Evolutionary conservation across 2,888 invertebrate genomes (phyloP).

Genomic region (Achlya flavicornis): DNA sequence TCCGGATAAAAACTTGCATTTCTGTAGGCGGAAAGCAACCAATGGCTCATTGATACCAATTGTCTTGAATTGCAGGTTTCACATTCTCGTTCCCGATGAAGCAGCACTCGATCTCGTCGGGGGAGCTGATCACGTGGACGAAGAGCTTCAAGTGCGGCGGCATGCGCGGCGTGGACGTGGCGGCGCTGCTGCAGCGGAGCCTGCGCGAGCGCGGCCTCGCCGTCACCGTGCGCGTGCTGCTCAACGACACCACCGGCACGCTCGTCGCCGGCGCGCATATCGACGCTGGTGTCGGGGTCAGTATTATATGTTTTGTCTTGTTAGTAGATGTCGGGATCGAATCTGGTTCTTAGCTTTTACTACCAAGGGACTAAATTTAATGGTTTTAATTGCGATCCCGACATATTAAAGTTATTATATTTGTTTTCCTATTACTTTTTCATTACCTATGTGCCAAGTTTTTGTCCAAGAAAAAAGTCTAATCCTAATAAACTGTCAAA

Average conservation of each 20-base stretch:
- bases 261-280: constrained; percentile 88
- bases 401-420: too few species aligned
- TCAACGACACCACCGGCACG: constrained; percentile 91
- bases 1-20: too few species aligned
- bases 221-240: constrained; percentile 88
- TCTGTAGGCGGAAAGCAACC: too few species aligned
- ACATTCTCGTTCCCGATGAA: constrained; percentile 94
- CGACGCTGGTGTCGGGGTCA: constrained; percentile 83
- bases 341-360: too few species aligned
- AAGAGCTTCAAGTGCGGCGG: constrained; percentile 91
- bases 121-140: constrained; percentile 92
- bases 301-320: constrained; percentile 24
- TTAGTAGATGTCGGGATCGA: too few species aligned
- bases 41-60: too few species aligned
- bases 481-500: too few species aligned
- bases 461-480: too few species aligned
- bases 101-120: constrained; percentile 88
- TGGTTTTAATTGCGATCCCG: too few species aligned
- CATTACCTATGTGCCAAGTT: too few species aligned
- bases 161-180: constrained; percentile 87
- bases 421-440: too few species aligned
- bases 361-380: too few species aligned
- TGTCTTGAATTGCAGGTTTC: constrained; percentile 83
- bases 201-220: constrained; percentile 81
- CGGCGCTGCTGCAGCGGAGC: constrained; percentile 86